Base-by-base conservation (phyloP, 1,140 invertebrate species). In the Drosophila arawakana region DNA sequence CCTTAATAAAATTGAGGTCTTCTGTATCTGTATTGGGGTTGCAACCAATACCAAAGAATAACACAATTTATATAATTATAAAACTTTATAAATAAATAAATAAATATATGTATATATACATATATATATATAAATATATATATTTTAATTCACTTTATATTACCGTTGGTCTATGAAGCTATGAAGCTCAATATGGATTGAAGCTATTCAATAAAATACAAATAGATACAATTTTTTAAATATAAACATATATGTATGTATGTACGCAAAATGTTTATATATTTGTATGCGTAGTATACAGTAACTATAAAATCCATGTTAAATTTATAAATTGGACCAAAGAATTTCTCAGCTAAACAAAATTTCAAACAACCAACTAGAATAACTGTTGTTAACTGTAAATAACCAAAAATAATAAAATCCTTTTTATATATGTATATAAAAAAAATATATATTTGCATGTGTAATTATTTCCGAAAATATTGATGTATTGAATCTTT, bases 321-420 rank as follows among this genome's bases (percentile, higher is more conserved):
- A 39, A 85, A 85, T 81, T 70, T 70, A 43, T 30, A 81, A 85
- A 88, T 82, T 76, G 83, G 82, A 86, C 82, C 82, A 86, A 65
- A 72, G 68, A 72, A 54, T 79, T 73, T 2, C 18, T 37, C 46
- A 49, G 9, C 59, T 52, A 39, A 60, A 55, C 47, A 54, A 46
- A 47, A 68, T 50, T 10, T 34, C 8, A 21, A 68, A 63, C 15
- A 37, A 65, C 55, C n/a, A 3, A 49, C 70, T 62, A 49, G 18
- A 18, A 54, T 49, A 67, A 39, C 21, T 59, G 46, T 63, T 61
- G 61, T 21, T 50, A 59, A 46, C 61, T 49, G 21, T 46, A 35
- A 61, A 47, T 61, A 69, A 52, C 30, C 13, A 34, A 25, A 34
- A 55, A 60, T n/a, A 34, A 47, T n/a, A 10, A 57, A 34, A 57